Conservation (phyloP, 2,797 vertebrate genomes). For the Gallinago solitaria region DNA sequence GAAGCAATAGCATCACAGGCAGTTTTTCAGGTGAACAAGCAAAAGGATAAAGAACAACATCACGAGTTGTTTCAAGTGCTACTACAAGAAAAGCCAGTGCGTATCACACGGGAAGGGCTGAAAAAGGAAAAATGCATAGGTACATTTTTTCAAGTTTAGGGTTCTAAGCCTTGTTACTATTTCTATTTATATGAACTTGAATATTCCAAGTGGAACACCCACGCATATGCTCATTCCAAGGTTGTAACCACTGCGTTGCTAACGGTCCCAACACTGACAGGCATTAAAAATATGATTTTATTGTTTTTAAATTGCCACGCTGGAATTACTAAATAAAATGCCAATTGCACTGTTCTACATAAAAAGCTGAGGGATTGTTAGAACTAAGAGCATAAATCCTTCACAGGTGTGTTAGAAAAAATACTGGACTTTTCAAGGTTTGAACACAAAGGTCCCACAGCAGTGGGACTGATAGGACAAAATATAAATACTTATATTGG, state of each 20-base stretch:
- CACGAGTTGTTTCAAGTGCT: neutral
- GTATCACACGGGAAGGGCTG: neutral
- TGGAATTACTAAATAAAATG: neutral
- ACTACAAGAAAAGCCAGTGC: neutral
- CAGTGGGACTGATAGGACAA: neutral
- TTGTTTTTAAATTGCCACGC: neutral
- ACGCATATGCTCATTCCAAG: neutral
- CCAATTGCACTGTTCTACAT: neutral
- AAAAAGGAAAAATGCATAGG: neutral
- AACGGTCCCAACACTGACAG: neutral
- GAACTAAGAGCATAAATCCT: neutral
- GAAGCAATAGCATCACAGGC: neutral
- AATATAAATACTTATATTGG: neutral
- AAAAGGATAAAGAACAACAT: neutral
- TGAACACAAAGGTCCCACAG: neutral
- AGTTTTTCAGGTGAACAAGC: conserved; percentile 5
- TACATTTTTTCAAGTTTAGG: neutral
- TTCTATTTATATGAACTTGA: neutral
- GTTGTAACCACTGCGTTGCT: neutral
- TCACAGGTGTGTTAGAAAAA: neutral
- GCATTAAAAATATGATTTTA: neutral
- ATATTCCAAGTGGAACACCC: neutral
- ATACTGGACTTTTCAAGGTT: neutral
- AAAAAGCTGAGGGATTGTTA: neutral
- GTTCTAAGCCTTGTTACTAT: neutral